These are phyloP conservation scores for Mythimna pallens DNA, from an alignment of 2,888 invertebrate genomes.

Conservation along the genomic window DNA sequence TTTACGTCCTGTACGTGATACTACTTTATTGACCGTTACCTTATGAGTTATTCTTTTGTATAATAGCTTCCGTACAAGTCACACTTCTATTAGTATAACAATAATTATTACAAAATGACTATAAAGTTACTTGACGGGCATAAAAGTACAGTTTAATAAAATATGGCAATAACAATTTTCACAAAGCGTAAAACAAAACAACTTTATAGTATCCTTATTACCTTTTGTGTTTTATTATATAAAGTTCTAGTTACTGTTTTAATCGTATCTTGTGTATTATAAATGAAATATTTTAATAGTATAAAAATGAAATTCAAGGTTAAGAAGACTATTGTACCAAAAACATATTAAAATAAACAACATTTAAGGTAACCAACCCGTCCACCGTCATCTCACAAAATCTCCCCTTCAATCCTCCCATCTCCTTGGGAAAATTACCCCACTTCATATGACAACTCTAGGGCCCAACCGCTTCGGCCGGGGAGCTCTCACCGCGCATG, in stretches of 20 bases:
- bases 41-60: background rate
- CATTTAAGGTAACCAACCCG: background rate
- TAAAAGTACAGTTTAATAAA: background rate
- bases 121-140: background rate
- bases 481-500: conserved; percentile 69
- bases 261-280: too few relatives aligned
- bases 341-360: background rate
- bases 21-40: conserved; percentile 6
- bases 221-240: too few relatives aligned
- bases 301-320: too few relatives aligned
- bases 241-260: too few relatives aligned
- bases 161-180: background rate
- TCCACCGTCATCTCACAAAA: background rate
- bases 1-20: conserved; percentile 24
- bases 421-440: conserved; percentile 41
- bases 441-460: conserved; percentile 32
- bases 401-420: conserved; percentile 22
- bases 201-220: background rate
- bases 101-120: background rate
- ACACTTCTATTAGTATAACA: background rate
- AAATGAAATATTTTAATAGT: too few relatives aligned
- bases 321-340: background rate
- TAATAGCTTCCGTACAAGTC: conserved; percentile 29
- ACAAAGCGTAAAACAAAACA: background rate
- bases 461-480: conserved; percentile 12